Conservation (phyloP, 1,140 invertebrate genomes). For the Drosophila cardini region DNA sequence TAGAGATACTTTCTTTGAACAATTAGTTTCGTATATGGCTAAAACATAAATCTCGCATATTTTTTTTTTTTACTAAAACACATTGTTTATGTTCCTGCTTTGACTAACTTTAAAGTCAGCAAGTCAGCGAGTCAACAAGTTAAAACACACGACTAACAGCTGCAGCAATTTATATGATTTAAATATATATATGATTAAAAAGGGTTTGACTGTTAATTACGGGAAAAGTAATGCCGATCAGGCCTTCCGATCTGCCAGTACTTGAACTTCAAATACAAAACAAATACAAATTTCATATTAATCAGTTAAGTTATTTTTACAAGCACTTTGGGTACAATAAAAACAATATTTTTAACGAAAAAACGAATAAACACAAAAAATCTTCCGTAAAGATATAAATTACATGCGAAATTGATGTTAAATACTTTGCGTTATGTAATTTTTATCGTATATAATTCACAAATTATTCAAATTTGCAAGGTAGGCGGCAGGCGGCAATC, state of each 20-base stretch:
- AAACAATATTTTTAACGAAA: slow-evolving; percentile 4
- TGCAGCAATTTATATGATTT: background rate
- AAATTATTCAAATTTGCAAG: slow-evolving; percentile 72
- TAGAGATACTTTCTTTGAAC: slow-evolving; percentile 68
- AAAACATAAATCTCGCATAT: slow-evolving; percentile 78
- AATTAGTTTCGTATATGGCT: slow-evolving; percentile 76
- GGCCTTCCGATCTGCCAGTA: slow-evolving; percentile 6
- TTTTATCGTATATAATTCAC: slow-evolving; percentile 36
- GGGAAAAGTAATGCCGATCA: slow-evolving; percentile 4
- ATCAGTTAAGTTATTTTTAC: slow-evolving; percentile 24
- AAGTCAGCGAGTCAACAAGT: background rate
- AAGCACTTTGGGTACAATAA: slow-evolving; percentile 21
- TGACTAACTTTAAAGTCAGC: slow-evolving; percentile 46
- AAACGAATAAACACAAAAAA: background rate
- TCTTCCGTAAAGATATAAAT: slow-evolving; percentile 49
- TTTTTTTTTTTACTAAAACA: slow-evolving; percentile 49
- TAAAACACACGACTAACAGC: background rate
- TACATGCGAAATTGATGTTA: slow-evolving; percentile 20
- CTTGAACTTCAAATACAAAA: slow-evolving; percentile 12
- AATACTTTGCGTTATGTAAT: slow-evolving; percentile 48
- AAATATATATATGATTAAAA: slow-evolving; percentile 21
- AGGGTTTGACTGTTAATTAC: slow-evolving; percentile 42
- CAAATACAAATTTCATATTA: slow-evolving; percentile 10
- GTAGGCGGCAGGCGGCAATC: slow-evolving; percentile 44
- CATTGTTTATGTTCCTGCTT: slow-evolving; percentile 69